Percentiles rank a stretch among this genome's conserved stretches.
These are phyloP conservation scores for Thryonomys swinderianus DNA, from an alignment of 2,113 vertebrate species.

Conservation along the genomic window DNA sequence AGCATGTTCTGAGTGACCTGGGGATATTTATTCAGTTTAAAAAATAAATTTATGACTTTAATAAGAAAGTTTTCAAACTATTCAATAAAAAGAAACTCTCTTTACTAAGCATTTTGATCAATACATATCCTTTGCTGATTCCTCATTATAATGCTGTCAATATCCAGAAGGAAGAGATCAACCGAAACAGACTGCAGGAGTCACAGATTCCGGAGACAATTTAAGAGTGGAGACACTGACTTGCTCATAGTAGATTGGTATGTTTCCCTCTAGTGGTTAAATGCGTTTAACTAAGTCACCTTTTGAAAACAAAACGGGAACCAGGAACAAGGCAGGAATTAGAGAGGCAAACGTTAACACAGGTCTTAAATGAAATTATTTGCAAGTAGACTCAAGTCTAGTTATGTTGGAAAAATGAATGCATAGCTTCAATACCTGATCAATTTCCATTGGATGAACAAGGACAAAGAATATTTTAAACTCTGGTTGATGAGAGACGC, in stretches of 20 bases:
- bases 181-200: not conserved
- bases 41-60: constrained; percentile 64
- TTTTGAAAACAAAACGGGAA: constrained; percentile 60
- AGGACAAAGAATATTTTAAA: constrained; percentile 67
- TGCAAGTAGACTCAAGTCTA: constrained; percentile 66
- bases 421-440: constrained; percentile 70
- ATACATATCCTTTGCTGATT: constrained; percentile 63
- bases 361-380: constrained; percentile 60
- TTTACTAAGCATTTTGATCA: constrained; percentile 71
- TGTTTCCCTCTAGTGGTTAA: constrained; percentile 84
- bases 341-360: constrained; percentile 46
- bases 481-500: constrained; percentile 59
- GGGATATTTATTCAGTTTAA: constrained; percentile 69
- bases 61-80: constrained; percentile 55
- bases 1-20: constrained; percentile 50
- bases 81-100: constrained; percentile 73
- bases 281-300: constrained; percentile 71
- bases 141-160: constrained; percentile 67
- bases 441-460: constrained; percentile 57
- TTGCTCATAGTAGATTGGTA: constrained; percentile 77
- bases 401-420: constrained; percentile 55
- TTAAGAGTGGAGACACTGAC: constrained; percentile 13
- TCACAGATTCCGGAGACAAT: not conserved
- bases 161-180: constrained; percentile 61
- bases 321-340: constrained; percentile 39